Evolutionary conservation across 2,113 vertebrate species (phyloP), one percentile per base, ranked within the genome.

Genomic region (Eudyptes chrysolophus): DNA sequence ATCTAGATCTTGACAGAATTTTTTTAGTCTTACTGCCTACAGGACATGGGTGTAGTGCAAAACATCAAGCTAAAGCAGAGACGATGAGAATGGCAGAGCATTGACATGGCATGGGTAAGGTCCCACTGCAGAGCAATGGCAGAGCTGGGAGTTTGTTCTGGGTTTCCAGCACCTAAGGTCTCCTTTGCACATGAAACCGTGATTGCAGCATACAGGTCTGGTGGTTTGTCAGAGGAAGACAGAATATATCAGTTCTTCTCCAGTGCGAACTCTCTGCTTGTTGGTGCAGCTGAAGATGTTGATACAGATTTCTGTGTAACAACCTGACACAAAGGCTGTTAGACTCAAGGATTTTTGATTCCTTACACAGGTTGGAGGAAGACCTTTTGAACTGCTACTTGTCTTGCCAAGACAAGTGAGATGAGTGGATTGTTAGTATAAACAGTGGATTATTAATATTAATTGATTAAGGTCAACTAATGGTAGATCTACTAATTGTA

Each of bases 131-230:
- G 57, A 22, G 5, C 27, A 69, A 5, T 34, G 65, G 42, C 34
- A 42, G 36, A 65, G 14, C 17, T 57, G 24, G 9, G n/a, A 52
- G 38, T 32, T 84, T 89, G 16, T 42, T 64, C 57, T 92, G 30
- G 6, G 3, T 86, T 94, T 76, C 36, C 52, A 62, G 38, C 18
- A 84, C 20, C 25, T 42, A 30, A 75, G 11, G 13, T 70, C 29
- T 89, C 32, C 66, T 93, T 82, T 83, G 52, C 49, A 22, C 10
- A 1, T 57, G 79, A 83, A 61, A 49, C 36, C 0, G 2, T 32
- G 21, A 42, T 64, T 51, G 20, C 27, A 49, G 16, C 2, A 0
- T 44, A 58, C 9, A 51, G 15, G 25, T 80, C 58, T 0, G 0
- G 30, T 46, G n/a, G 36, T 52, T 58, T 81, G 22, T 26, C 48